Evolutionary conservation across 2,797 vertebrate species (phyloP).

Genomic region (Cyprinella venusta): DNA sequence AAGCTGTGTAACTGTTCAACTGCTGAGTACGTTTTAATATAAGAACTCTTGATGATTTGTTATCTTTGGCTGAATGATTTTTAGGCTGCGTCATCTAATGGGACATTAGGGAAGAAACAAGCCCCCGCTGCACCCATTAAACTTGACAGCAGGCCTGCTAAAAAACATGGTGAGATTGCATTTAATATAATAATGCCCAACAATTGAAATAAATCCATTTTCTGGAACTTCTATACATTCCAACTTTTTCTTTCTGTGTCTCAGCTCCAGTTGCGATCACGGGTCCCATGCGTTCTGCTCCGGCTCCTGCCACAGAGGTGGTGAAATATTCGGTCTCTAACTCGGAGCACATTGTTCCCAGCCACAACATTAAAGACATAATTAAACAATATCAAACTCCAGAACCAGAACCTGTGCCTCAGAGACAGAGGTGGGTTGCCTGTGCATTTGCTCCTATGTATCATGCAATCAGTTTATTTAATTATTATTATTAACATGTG

Average conservation of each 20-base stretch:
- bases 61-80: constrained; percentile 4
- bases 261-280: constrained; percentile 71
- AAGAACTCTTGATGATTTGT: constrained; percentile 2
- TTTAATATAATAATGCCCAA: background rate
- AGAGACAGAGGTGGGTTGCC: constrained; percentile 69
- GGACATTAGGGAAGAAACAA: constrained; percentile 70
- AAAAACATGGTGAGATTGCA: constrained; percentile 75
- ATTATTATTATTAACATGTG: background rate
- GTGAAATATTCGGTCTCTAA: constrained; percentile 81
- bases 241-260: background rate
- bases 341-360: constrained; percentile 83
- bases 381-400: constrained; percentile 90
- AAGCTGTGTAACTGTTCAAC: background rate
- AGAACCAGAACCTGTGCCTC: constrained; percentile 55
- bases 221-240: background rate
- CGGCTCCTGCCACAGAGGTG: constrained; percentile 75
- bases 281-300: constrained; percentile 56
- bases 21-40: background rate
- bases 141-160: constrained; percentile 69
- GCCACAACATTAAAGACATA: constrained; percentile 90
- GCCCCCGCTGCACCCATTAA: constrained; percentile 69
- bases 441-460: background rate
- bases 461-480: background rate
- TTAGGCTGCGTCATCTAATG: constrained; percentile 67
- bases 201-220: background rate